phyloP scores from a whole-genome alignment of 2,888 invertebrate species.

The Leptinotarsa peninsularis region DNA sequence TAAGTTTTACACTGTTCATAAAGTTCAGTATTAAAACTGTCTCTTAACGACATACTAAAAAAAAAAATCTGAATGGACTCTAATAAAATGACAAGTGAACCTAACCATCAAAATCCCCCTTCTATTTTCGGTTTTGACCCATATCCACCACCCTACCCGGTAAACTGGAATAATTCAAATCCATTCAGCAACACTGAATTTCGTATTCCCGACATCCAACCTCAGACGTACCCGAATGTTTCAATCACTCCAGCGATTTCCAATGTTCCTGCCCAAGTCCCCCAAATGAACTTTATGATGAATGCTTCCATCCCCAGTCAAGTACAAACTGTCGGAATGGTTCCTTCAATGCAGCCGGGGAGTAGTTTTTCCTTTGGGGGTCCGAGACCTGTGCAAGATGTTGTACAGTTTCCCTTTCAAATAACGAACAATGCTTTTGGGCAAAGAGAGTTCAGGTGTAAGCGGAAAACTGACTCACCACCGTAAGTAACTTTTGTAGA shows the following conservation, averaged over 20 bases:
- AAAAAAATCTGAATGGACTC: constrained; percentile 49
- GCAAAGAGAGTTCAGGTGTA: constrained; percentile 48
- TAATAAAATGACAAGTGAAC: constrained; percentile 59
- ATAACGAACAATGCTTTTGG: constrained; percentile 39
- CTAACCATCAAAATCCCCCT: constrained; percentile 59
- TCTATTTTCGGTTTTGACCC: constrained; percentile 59
- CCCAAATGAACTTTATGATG: not conserved
- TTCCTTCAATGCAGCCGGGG: constrained; percentile 29
- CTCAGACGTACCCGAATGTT: constrained; percentile 5
- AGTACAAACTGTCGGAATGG: not conserved
- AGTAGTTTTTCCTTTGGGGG: constrained; percentile 49
- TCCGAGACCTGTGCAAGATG: constrained; percentile 38
- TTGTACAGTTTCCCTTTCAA: constrained; percentile 56
- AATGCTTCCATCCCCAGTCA: not conserved
- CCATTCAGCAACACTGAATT: constrained; percentile 34
- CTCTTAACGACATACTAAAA: not conserved
- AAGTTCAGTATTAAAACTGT: constrained; percentile 19
- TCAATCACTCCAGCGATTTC: not conserved
- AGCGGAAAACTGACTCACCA: constrained; percentile 63
- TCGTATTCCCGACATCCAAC: not conserved
- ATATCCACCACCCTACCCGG: constrained; percentile 51
- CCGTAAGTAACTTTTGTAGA: constrained; percentile 56
- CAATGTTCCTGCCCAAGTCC: not conserved
- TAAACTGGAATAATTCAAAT: constrained; percentile 48
- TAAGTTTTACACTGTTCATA: constrained; percentile 5